Percentiles rank a stretch among this genome's conserved stretches.
phyloP scores from a whole-genome alignment of 2,113 vertebrate species.

The Crotalus tigris region DNA sequence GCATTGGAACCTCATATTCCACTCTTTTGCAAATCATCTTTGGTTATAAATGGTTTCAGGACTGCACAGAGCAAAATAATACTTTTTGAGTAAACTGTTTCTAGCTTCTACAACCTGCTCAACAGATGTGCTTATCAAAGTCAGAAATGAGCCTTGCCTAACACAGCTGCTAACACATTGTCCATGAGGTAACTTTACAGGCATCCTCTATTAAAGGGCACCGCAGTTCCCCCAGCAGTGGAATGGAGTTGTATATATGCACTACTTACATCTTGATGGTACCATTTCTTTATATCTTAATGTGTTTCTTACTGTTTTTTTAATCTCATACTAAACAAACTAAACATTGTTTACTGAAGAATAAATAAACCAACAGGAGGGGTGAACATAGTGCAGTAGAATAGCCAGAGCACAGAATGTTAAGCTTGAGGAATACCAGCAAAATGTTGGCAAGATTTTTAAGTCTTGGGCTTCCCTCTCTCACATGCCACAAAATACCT shows the following conservation, averaged over 20 bases:
- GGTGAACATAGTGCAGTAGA: background rate
- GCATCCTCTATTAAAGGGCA: background rate
- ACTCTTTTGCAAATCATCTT: background rate
- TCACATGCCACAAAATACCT: background rate
- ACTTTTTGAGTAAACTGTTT: conserved; percentile 5
- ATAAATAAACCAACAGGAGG: background rate
- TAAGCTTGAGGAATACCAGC: background rate
- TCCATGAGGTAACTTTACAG: background rate
- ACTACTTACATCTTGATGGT: background rate
- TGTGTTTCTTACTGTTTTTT: background rate
- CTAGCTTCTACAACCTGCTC: background rate
- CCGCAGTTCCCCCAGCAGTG: background rate
- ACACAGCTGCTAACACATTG: background rate
- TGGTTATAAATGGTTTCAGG: conserved; percentile 17
- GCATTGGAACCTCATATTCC: background rate
- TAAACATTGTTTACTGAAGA: background rate
- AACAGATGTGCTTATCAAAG: background rate
- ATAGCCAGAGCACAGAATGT: background rate
- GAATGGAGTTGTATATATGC: background rate
- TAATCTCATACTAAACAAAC: background rate
- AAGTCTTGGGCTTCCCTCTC: background rate
- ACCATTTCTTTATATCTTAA: background rate
- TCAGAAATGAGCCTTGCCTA: background rate
- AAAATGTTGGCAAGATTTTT: background rate
- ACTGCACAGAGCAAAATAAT: conserved; percentile 9